phyloP scores from a whole-genome alignment of 2,888 invertebrate genomes.

The Drosophila prostipennis region DNA sequence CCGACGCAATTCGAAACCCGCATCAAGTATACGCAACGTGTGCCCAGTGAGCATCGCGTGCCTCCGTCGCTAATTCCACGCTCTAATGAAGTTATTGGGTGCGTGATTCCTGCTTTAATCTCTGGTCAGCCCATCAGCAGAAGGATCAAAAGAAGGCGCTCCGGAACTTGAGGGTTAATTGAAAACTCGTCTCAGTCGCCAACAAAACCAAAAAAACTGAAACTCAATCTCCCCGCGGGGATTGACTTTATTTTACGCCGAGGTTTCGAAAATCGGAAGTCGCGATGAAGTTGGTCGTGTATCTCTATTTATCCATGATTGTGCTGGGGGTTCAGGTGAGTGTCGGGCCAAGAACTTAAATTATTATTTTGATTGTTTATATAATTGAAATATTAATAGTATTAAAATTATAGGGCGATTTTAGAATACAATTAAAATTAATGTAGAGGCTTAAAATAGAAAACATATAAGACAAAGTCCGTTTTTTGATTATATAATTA shows the following conservation, averaged over 20 bases:
- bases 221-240: conserved; percentile 28
- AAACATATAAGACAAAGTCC: too few species aligned
- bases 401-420: too few species aligned
- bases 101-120: conserved; percentile 59
- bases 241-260: conserved; percentile 54
- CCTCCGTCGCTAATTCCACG: conserved; percentile 47
- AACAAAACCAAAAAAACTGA: neutral
- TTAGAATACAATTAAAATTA: too few species aligned
- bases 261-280: conserved; percentile 28
- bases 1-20: conserved; percentile 22
- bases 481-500: too few species aligned
- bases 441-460: too few species aligned
- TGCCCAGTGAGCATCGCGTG: conserved; percentile 23
- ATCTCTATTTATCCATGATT: conserved; percentile 82
- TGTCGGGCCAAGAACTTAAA: neutral
- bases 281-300: conserved; percentile 81
- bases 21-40: conserved; percentile 45
- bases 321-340: conserved; percentile 83
- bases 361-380: too few species aligned
- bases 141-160: conserved; percentile 29
- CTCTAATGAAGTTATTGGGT: conserved; percentile 67
- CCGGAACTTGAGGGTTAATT: conserved; percentile 51
- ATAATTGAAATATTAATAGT: too few species aligned
- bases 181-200: conserved; percentile 35
- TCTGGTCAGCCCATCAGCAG: conserved; percentile 20